Evolutionary conservation across 2,797 vertebrate genomes (phyloP), one percentile per base, ranked within the genome.

Genomic region (Rallus crepitans): DNA sequence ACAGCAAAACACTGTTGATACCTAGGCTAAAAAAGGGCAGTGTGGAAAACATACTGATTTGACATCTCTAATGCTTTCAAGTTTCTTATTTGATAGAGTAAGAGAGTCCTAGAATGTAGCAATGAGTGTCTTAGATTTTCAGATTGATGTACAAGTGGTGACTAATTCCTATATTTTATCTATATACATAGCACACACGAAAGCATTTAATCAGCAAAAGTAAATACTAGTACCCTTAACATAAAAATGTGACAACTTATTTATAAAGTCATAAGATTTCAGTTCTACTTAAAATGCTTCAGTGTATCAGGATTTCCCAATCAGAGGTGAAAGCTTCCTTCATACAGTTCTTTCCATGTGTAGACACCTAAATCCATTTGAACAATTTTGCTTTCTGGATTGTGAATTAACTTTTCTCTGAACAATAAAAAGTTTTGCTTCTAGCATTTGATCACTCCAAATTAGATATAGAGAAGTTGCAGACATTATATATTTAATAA

Each of bases 101-200:
- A 69, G 16, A 48, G 21, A 79, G 39, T 42, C 12, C 31, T 81
- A 37, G 40, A 64, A 48, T 18, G 27, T 8, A 88, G 39, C 11
- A 63, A 47, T 3, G 30, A 66, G 7, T 35, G 52, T 48, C 30
- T 56, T 37, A 48, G 15, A 6, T 60, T 89, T 93, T 71, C 65
- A 64, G 63, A 68, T 7, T 71, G 39, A 82, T 73, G 15, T 42
- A 33, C 15, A 70, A 57, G 31, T 16, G 48, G 48, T 66, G n/a
- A 61, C 21, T 52, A 77, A 76, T 63, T 77, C 18, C 65, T n/a
- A 11, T 30, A 9, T 71, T 89, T 73, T 35, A 39, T 40, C n/a
- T 66, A 25, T 23, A 45, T 15, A 31, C 0, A 1, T 30, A 77
- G 35, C 1, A 3, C 6, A 24, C 15, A 25, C 17, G 33, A 1